Evolutionary conservation across 2,888 invertebrate genomes (phyloP).

Genomic region (Lucinisca nassula): DNA sequence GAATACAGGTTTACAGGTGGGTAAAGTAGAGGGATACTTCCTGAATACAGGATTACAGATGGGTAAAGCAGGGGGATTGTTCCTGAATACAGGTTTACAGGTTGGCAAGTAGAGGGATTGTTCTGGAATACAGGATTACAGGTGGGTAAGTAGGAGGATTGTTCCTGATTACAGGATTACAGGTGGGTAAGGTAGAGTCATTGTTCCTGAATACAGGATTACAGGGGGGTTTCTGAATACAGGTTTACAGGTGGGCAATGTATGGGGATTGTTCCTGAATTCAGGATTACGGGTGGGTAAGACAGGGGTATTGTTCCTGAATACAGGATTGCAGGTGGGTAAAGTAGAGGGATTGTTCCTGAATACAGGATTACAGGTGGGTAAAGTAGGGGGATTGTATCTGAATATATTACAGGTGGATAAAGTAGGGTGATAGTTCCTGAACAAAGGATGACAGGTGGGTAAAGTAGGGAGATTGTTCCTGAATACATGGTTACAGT

Average conservation of each 20-base stretch:
- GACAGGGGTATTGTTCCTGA: too few relatives aligned
- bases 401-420: conserved; percentile 65
- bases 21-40: conserved; percentile 83
- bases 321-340: conserved; percentile 82
- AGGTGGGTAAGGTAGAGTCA: conserved; percentile 90
- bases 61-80: conserved; percentile 92
- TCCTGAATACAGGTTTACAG: conserved; percentile 98
- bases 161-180: background rate
- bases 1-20: conserved; percentile 96
- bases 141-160: conserved; percentile 87
- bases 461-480: too few relatives aligned
- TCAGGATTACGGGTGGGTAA: too few relatives aligned
- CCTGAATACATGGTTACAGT: too few relatives aligned
- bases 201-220: conserved; percentile 95
- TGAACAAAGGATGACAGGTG: conserved; percentile 95
- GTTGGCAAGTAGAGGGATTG: conserved; percentile 91
- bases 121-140: conserved; percentile 98
- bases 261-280: too few relatives aligned
- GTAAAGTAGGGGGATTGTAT: conserved; percentile 81
- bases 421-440: conserved; percentile 93
- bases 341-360: conserved; percentile 94
- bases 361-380: conserved; percentile 96
- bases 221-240: too few relatives aligned
- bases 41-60: background rate
- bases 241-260: too few relatives aligned